phyloP scores from a whole-genome alignment of 1,140 invertebrate genomes.

The Drosophila subpulchrella region DNA sequence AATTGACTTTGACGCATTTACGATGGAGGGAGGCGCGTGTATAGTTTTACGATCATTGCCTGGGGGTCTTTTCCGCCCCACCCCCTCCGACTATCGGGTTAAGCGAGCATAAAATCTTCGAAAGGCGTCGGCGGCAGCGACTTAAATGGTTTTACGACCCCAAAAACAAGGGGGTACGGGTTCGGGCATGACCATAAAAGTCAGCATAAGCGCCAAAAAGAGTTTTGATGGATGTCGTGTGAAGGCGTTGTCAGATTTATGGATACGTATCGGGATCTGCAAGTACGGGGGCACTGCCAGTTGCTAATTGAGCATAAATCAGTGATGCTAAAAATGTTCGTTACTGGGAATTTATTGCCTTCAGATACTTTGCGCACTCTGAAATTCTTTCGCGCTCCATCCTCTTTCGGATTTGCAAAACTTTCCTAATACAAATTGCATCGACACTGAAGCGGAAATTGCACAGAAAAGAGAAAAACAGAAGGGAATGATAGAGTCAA shows the following conservation, averaged over 20 bases:
- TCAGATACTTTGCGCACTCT: slow-evolving; percentile 50
- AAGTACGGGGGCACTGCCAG: slow-evolving; percentile 18
- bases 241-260: slow-evolving; percentile 60
- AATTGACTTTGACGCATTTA: slow-evolving; percentile 77
- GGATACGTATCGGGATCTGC: slow-evolving; percentile 35
- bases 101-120: slow-evolving; percentile 76
- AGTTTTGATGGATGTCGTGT: slow-evolving; percentile 74
- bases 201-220: slow-evolving; percentile 64
- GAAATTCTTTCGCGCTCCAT: slow-evolving; percentile 56
- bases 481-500: background rate
- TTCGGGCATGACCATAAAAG: slow-evolving; percentile 61
- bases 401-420: slow-evolving; percentile 43
- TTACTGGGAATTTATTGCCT: slow-evolving; percentile 67
- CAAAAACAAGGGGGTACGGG: slow-evolving; percentile 22
- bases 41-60: slow-evolving; percentile 69
- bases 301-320: slow-evolving; percentile 79
- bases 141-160: slow-evolving; percentile 75
- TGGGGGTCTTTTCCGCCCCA: slow-evolving; percentile 3
- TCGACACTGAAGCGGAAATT: slow-evolving; percentile 78
- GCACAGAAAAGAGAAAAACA: slow-evolving; percentile 30
- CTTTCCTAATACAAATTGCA: slow-evolving; percentile 79
- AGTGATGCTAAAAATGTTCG: slow-evolving; percentile 58
- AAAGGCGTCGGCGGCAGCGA: slow-evolving; percentile 66
- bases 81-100: slow-evolving; percentile 53
- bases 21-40: slow-evolving; percentile 65